Conservation (phyloP, 1,140 invertebrate species). For the Phortica variegata region DNA sequence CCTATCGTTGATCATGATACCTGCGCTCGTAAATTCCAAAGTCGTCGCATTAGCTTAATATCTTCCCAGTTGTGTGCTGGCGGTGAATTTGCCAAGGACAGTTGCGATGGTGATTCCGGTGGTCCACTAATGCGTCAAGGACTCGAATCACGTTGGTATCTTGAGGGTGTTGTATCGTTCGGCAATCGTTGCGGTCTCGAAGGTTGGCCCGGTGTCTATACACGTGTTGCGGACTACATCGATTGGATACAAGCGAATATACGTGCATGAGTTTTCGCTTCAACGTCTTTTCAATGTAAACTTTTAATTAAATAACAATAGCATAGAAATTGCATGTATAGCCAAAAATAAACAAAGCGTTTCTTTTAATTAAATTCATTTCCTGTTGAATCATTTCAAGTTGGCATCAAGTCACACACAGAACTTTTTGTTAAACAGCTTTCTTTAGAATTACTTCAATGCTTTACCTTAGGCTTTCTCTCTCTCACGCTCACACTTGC, state of each 20-base stretch:
- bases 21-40: conserved; percentile 60
- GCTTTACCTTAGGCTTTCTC: no score
- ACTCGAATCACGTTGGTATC: conserved; percentile 49
- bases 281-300: not conserved
- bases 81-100: conserved; percentile 65
- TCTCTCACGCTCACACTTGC: no score
- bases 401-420: not conserved
- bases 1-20: conserved; percentile 58
- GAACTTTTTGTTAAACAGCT: conserved; percentile 14
- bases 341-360: conserved; percentile 32
- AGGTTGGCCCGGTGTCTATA: conserved; percentile 78
- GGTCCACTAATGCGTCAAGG: conserved; percentile 71
- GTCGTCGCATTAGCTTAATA: conserved; percentile 25
- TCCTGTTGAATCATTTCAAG: conserved; percentile 5
- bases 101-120: conserved; percentile 76
- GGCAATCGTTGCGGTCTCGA: conserved; percentile 71
- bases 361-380: conserved; percentile 48
- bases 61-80: conserved; percentile 66
- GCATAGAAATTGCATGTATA: conserved; percentile 16
- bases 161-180: conserved; percentile 72
- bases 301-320: not conserved
- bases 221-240: conserved; percentile 66
- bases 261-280: conserved; percentile 33
- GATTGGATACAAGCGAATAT: conserved; percentile 72
- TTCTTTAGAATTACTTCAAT: conserved; percentile 47